These are phyloP conservation scores for Sus cebifrons DNA, from an alignment of 2,797 vertebrate species.

Conservation along the genomic window DNA sequence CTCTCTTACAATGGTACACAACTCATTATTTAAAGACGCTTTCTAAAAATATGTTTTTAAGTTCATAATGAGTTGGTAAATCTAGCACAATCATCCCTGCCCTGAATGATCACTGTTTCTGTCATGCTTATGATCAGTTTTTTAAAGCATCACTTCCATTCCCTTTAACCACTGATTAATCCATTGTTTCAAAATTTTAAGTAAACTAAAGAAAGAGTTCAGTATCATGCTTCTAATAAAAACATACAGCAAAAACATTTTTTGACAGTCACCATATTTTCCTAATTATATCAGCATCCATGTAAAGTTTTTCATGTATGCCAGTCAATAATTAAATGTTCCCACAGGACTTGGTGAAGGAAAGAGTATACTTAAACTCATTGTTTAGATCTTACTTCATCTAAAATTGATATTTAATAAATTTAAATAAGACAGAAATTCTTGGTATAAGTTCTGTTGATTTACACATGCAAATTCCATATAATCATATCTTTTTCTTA, in stretches of 20 bases:
- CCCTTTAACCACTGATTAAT: neutral
- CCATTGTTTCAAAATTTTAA: neutral
- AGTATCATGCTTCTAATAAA: neutral
- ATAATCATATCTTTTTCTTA: neutral
- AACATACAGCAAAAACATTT: neutral
- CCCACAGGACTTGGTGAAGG: neutral
- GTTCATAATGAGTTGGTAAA: neutral
- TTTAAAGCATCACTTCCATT: neutral
- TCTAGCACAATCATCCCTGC: neutral
- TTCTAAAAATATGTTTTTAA: neutral
- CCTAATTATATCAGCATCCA: neutral
- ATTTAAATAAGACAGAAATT: neutral
- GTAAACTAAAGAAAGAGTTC: neutral
- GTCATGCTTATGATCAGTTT: neutral
- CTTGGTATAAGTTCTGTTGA: neutral
- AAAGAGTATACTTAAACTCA: neutral
- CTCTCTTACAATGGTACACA: neutral
- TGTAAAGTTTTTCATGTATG: neutral
- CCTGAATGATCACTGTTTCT: neutral
- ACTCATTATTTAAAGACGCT: neutral
- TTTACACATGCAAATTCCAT: neutral
- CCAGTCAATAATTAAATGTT: neutral
- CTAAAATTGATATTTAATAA: slow-evolving; percentile 8
- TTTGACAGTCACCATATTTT: neutral
- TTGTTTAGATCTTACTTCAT: neutral